Evolutionary conservation across 2,113 vertebrate genomes (phyloP), one percentile per base, ranked within the genome.

Genomic region (Conger conger): DNA sequence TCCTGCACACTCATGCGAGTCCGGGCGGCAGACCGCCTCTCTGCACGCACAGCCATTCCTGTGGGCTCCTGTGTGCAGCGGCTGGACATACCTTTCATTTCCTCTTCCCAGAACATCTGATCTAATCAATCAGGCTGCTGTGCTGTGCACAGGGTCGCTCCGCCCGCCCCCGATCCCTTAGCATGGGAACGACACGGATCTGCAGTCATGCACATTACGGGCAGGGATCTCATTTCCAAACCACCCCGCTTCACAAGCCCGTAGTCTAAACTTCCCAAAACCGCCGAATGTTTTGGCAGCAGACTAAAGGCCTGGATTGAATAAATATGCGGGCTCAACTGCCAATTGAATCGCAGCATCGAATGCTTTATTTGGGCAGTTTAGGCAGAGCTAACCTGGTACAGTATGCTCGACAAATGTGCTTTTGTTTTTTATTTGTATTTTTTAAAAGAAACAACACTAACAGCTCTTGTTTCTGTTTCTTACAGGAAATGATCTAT

Each of bases 251-350:
- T 93, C 90, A 92, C 88, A 93, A 90, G 87, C 93, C 91, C 87
- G 88, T 84, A 92, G 93, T 92, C 91, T 91, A 89, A 95, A 89
- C 88, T 85, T 87, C 76, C 90, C 82, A 89, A 88, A 94, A 94
- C 92, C 94, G 93, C 95, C 92, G 89, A 92, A 92, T 92, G 89
- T 83, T 91, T 95, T 95, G 93, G 93, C 93, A 93, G 90, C 88
- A 91, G 92, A 93, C 92, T 94, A 94, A 94, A 90, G 91, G 88
- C 91, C 93, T 94, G 94, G 93, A 94, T 94, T 95, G 91, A 95
- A 94, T 94, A 94, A 93, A 95, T 93, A 93, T 92, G 92, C 93
- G 93, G 92, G 93, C 92, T 93, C 93, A 94, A 92, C 93, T 90
- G 88, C 90, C 92, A 90, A 91, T 94, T 91, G 90, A 94, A 90